Base-by-base conservation (phyloP, 2,888 invertebrate species). In the Torymus texanus region DNA sequence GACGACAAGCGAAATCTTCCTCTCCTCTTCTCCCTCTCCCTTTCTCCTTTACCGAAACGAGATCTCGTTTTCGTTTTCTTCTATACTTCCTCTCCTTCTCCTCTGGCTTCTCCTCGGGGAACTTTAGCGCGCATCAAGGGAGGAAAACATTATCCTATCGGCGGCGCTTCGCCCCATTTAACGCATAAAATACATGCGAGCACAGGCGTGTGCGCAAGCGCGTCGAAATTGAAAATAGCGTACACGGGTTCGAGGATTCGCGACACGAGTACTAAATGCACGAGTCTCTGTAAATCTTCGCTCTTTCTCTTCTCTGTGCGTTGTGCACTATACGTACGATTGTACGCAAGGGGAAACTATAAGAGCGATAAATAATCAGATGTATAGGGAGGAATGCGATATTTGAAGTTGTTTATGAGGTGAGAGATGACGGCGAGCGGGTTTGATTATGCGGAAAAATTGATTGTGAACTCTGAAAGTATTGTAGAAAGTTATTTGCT, bases 101-200 rank as follows among this genome's bases (percentile, higher is more conserved):
- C n/a, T 55, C 58, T n/a, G n/a, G n/a, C 53, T 21, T 62, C 51
- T 11, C 50, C 14, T 10, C 16, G 59, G 55, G 58, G n/a, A 58
- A 18, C 58, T 50, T 16, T 51, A n/a, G 41, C 41, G 29, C n/a
- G 55, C 18, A 41, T 24, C 18, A 50, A 56, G 50, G n/a, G 18
- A 18, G 24, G 51, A 63, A 71, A 61, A 67, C 74, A 80, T 80
- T 80, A 74, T 70, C 73, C 77, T 80, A 80, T 80, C 77, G 66
- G 65, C 61, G 65, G 29, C 5, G 56, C 18, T 55, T 24, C 56
- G 70, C 70, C 66, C 70, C 77, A 77, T 80, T 80, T 74, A 73
- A 80, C 73, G 13, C 62, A 58, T 29, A 51, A 76, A 75, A 68
- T 70, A 70, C 56, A 72, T 1, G 16, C 14, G 5, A 8, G 18